Evolutionary conservation across 1,140 invertebrate species (phyloP).

Genomic region (Colletes latitarsis): DNA sequence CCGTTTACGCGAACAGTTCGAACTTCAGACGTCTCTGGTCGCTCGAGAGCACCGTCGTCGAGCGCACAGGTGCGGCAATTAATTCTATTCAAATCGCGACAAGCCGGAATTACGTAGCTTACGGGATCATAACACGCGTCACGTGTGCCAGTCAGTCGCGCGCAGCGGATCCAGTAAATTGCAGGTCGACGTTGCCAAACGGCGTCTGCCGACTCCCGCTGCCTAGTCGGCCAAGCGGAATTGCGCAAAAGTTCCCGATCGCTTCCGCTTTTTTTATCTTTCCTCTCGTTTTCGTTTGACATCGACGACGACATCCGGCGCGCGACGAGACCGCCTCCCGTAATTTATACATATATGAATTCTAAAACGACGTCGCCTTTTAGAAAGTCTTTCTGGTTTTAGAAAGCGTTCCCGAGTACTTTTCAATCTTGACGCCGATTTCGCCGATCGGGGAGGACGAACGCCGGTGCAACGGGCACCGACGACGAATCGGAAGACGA

Average conservation of each 20-base stretch:
- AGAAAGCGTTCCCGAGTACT: conserved; percentile 35
- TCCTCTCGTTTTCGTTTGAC: neutral
- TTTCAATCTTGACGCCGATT: conserved; percentile 28
- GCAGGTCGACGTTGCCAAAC: conserved; percentile 19
- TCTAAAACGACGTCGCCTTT: conserved; percentile 5
- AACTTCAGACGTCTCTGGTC: neutral
- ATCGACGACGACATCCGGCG: conserved; percentile 6
- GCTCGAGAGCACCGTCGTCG: neutral
- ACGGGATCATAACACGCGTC: conserved; percentile 32
- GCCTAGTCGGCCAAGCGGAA: neutral
- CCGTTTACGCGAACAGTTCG: neutral
- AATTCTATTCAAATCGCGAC: conserved; percentile 53
- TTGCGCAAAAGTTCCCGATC: neutral
- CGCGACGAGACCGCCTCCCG: neutral
- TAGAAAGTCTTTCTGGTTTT: conserved; percentile 41
- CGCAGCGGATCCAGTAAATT: conserved; percentile 30
- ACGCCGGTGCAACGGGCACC: neutral
- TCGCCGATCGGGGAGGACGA: conserved; percentile 17
- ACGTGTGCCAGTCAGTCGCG: conserved; percentile 30
- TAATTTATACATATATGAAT: neutral
- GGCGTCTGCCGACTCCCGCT: neutral
- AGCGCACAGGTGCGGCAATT: conserved; percentile 47
- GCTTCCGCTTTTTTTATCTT: neutral
- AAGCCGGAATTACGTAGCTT: conserved; percentile 32
- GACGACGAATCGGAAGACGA: neutral